Evolutionary conservation across 2,113 vertebrate genomes (phyloP).

Genomic region (Bothrops jararaca): DNA sequence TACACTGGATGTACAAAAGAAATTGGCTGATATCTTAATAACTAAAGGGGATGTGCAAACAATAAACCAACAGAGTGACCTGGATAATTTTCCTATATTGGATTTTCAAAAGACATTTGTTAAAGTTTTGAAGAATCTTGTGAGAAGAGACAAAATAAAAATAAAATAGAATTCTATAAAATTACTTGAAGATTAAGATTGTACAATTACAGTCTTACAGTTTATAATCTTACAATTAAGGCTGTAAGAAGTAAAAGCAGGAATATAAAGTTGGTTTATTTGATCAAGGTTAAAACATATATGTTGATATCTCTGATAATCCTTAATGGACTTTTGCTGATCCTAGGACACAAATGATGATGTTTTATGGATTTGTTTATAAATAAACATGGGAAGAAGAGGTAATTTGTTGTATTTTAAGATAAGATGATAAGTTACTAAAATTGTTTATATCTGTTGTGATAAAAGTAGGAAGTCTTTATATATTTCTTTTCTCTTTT

Average conservation of each 20-base stretch:
- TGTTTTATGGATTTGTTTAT: background rate
- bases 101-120: background rate
- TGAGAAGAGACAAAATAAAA: background rate
- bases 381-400: background rate
- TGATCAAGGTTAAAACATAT: background rate
- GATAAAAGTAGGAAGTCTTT: no score
- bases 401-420: background rate
- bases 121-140: background rate
- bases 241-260: background rate
- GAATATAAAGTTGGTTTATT: background rate
- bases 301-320: background rate
- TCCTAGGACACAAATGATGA: background rate
- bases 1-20: background rate
- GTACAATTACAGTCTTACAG: background rate
- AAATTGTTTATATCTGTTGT: no score
- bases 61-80: background rate
- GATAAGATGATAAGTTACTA: background rate
- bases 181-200: background rate
- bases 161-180: background rate
- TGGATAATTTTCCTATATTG: background rate
- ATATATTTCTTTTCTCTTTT: no score
- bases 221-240: background rate
- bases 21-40: background rate
- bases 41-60: background rate
- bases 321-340: background rate